Conservation (phyloP, 2,113 vertebrate genomes). For the Phalacrocorax carbo region DNA sequence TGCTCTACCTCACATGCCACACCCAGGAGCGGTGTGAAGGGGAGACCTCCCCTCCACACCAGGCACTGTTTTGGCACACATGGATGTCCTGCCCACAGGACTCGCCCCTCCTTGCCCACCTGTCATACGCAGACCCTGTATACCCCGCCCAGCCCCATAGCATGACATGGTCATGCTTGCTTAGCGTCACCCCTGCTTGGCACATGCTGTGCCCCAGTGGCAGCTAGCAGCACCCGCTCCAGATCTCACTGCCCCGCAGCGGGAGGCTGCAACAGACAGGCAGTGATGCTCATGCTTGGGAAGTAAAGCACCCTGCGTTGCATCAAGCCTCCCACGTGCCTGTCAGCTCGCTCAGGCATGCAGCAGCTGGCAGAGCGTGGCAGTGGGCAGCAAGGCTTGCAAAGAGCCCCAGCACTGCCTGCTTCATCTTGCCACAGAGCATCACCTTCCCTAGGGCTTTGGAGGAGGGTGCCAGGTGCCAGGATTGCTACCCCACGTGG, state of each 20-base stretch:
- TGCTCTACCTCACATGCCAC: constrained; percentile 20
- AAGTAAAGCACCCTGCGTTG: background rate
- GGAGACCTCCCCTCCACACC: background rate
- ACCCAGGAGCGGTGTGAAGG: background rate
- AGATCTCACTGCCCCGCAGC: fast-evolving
- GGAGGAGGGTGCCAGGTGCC: background rate
- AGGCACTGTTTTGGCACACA: background rate
- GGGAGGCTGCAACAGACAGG: background rate
- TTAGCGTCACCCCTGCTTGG: background rate
- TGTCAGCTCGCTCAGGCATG: fast-evolving
- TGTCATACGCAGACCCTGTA: fast-evolving
- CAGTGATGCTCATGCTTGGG: background rate
- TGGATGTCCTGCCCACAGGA: background rate
- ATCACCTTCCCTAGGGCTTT: background rate
- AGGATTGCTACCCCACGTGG: too few relatives aligned
- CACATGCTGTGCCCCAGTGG: background rate
- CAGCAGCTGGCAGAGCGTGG: fast-evolving
- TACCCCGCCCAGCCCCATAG: background rate
- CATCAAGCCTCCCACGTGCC: background rate
- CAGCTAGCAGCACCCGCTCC: background rate
- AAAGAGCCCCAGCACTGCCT: background rate
- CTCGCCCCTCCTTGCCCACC: background rate
- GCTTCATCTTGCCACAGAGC: background rate
- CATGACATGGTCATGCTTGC: background rate
- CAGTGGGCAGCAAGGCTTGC: background rate